These are phyloP conservation scores for Meiosimyza decipiens DNA, from an alignment of 2,888 invertebrate species.

Conservation along the genomic window DNA sequence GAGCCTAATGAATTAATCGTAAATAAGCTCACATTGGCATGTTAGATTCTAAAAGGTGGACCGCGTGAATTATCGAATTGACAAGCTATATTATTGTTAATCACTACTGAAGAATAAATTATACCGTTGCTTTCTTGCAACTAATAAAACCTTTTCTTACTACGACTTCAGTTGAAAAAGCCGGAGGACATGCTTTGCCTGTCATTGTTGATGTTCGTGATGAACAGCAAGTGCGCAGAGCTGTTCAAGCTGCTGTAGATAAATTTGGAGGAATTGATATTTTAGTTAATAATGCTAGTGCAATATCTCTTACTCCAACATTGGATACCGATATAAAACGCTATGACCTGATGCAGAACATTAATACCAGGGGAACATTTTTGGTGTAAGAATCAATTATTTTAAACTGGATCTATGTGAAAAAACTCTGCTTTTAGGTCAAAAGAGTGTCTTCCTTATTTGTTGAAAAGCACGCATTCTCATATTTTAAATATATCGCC, in stretches of 20 bases:
- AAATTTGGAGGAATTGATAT: slow-evolving; percentile 96
- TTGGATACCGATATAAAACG: slow-evolving; percentile 90
- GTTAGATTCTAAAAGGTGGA: no score
- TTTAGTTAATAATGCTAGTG: slow-evolving; percentile 94
- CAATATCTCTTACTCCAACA: slow-evolving; percentile 87
- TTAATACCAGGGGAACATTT: slow-evolving; percentile 95
- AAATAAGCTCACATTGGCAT: no score
- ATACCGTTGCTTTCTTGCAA: no score
- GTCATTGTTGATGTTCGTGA: slow-evolving; percentile 85
- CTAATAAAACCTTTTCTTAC: no score
- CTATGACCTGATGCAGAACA: slow-evolving; percentile 94
- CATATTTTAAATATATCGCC: slow-evolving; percentile 96
- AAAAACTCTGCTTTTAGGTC: slow-evolving; percentile 73
- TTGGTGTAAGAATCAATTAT: slow-evolving; percentile 76
- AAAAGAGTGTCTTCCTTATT: slow-evolving; percentile 86
- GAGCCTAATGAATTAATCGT: no score
- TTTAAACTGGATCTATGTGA: not conserved
- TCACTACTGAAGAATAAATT: no score
- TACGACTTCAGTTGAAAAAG: slow-evolving; percentile 75
- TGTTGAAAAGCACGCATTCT: slow-evolving; percentile 87
- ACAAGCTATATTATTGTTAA: no score
- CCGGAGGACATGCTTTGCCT: slow-evolving; percentile 82
- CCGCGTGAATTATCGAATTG: no score
- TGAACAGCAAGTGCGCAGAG: slow-evolving; percentile 75
- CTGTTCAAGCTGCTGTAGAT: slow-evolving; percentile 75